A percentile compares a stretch with the other conserved stretches of the same genome.
Evolutionary conservation across 2,797 vertebrate genomes (phyloP).

Genomic region (Fratercula arctica): DNA sequence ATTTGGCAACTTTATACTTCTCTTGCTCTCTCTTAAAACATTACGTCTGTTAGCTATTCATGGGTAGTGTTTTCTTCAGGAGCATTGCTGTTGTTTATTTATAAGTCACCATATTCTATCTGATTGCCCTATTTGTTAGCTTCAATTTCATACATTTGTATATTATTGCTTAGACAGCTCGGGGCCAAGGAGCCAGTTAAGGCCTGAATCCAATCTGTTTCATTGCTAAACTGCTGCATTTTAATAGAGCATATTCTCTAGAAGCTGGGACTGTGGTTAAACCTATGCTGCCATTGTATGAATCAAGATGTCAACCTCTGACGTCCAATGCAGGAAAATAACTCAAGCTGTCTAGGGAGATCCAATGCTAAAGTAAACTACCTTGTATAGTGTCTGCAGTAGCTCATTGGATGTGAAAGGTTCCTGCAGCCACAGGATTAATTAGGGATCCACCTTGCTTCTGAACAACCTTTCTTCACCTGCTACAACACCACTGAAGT

Average conservation of each 20-base stretch:
- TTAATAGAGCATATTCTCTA: background rate
- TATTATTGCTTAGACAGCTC: background rate
- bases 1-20: background rate
- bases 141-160: background rate
- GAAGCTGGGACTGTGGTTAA: background rate
- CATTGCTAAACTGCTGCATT: background rate
- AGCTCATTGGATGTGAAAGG: background rate
- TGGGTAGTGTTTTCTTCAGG: background rate
- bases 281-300: background rate
- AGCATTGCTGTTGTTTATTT: slow-evolving; percentile 22
- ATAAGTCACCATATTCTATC: background rate
- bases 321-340: background rate
- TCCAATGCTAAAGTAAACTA: background rate
- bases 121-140: background rate
- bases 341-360: background rate
- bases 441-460: background rate
- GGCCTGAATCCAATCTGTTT: background rate
- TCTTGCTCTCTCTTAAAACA: background rate
- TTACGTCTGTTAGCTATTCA: slow-evolving; percentile 5
- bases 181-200: background rate
- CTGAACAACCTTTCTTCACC: background rate
- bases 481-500: background rate
- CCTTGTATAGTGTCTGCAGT: background rate
- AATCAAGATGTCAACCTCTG: background rate
- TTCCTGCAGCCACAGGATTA: background rate